Base-by-base conservation (phyloP, 2,797 vertebrate genomes). In the Poeciliopsis presidionis region DNA sequence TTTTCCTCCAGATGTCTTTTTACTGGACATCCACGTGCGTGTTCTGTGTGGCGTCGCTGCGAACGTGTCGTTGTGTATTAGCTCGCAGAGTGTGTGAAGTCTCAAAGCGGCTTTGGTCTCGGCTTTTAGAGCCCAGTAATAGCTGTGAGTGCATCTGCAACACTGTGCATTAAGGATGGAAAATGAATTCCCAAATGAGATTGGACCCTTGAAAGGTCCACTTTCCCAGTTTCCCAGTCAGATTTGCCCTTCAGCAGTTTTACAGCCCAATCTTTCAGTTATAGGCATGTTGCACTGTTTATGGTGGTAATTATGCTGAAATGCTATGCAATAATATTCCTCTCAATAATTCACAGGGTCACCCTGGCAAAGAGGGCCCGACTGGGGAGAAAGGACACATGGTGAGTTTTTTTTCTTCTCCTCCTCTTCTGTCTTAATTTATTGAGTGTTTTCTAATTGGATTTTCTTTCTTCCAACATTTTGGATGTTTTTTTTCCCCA, bases 361-460 rank as follows among this genome's bases (percentile, higher is more conserved):
- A 99, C 89, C 98, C 98, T 53, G 98, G 98, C 88, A 99, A 99
- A 93, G 98, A 99, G 89, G 98, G 98, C 25, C 98, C 98, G 70
- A 39, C 92, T 1, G 98, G 98, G 84, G 98, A 99, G 86, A 99
- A 99, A 92, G 98, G 98, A 67, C 95, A 95, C 78, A 76, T 97
- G 97, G 98, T 99, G 57, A 59, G 95, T 90, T 73, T 14, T 73
- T 0, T 33, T 14, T 57, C 47, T 49, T 28, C 74, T 28, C 2
- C 13, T 2, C 49, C 30, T 39, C 13, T 55, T 36, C 67, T 41
- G 9, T 53, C 7, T 69, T 55, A 39, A 67, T 67, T 61, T 61
- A 33, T 61, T 61, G 5, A 16, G 57, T 7, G 12, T 18, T 33
- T 33, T 33, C 57, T 61, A 30, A 65, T 7, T 39, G 1, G 33